Evolutionary conservation across 2,797 vertebrate genomes (phyloP).

Genomic region (Pseudochromis fuscus): DNA sequence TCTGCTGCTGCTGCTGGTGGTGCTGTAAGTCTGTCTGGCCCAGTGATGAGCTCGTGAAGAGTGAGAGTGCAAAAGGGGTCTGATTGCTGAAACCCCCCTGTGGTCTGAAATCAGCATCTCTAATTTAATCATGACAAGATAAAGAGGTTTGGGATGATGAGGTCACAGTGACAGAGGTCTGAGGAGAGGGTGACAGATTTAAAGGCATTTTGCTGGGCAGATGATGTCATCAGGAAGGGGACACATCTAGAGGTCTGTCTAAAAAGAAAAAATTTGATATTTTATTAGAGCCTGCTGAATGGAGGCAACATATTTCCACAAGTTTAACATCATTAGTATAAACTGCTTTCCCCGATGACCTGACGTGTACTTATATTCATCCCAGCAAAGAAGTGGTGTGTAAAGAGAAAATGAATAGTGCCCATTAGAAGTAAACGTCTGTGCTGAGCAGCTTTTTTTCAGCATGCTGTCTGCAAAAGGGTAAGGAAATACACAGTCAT

Average conservation of each 20-base stretch:
- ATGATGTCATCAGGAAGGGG: conserved; percentile 11
- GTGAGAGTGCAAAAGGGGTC: conserved; percentile 24
- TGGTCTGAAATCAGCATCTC: conserved; percentile 55
- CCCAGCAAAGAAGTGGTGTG: background rate
- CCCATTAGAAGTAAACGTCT: conserved; percentile 24
- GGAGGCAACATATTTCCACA: conserved; percentile 13
- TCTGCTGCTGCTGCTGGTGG: background rate
- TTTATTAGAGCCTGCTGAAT: conserved; percentile 2
- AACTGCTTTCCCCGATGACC: conserved; percentile 11
- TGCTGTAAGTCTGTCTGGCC: conserved; percentile 22
- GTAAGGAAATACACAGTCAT: conserved; percentile 33
- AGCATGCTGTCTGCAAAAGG: conserved; percentile 33
- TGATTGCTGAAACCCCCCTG: conserved; percentile 42
- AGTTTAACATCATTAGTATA: conserved; percentile 5
- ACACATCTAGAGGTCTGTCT: background rate
- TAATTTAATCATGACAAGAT: conserved; percentile 57
- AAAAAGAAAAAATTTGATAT: no score
- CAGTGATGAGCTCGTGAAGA: conserved; percentile 20
- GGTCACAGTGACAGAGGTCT: conserved; percentile 40
- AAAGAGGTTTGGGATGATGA: conserved; percentile 30
- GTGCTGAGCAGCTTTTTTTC: conserved; percentile 26
- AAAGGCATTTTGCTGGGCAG: conserved; percentile 20
- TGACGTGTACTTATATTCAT: conserved; percentile 27
- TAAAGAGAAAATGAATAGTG: conserved; percentile 26
- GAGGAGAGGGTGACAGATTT: conserved; percentile 36